Percentiles rank a stretch among this genome's conserved stretches.
Evolutionary conservation across 2,113 vertebrate genomes (phyloP).

Genomic region (Myrmecobius fasciatus): DNA sequence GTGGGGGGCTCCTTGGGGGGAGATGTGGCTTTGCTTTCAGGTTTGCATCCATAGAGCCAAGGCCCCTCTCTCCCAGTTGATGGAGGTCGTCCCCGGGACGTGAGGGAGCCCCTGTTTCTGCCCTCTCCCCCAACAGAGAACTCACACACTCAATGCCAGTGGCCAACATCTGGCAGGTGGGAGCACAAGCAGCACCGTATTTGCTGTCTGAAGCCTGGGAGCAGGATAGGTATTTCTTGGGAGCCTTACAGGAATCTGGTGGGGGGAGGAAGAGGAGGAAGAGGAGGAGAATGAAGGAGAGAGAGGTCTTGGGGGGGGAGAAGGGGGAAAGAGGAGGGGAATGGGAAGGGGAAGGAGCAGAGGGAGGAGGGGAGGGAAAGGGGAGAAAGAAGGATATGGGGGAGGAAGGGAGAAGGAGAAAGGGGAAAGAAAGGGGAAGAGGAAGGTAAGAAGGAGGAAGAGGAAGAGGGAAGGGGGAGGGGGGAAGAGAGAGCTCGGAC

Average conservation of each 20-base stretch:
- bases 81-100: too few species aligned
- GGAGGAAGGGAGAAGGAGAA: too few species aligned
- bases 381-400: too few species aligned
- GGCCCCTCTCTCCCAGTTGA: fast-evolving
- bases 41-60: fast-evolving
- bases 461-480: too few species aligned
- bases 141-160: slow-evolving; percentile 86
- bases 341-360: background rate
- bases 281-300: fast-evolving
- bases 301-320: too few species aligned
- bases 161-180: slow-evolving; percentile 88
- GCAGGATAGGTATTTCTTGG: slow-evolving; percentile 84
- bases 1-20: background rate
- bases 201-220: slow-evolving; percentile 79
- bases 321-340: too few species aligned
- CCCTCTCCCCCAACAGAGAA: background rate
- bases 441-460: too few species aligned
- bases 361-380: too few species aligned
- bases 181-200: slow-evolving; percentile 87
- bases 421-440: too few species aligned
- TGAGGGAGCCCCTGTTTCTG: too few species aligned
- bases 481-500: background rate
- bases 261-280: background rate
- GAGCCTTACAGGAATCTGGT: slow-evolving; percentile 81
- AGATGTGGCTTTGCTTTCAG: fast-evolving